Base-by-base conservation (phyloP, 2,797 vertebrate species). In the Micrastur ruficollis region DNA sequence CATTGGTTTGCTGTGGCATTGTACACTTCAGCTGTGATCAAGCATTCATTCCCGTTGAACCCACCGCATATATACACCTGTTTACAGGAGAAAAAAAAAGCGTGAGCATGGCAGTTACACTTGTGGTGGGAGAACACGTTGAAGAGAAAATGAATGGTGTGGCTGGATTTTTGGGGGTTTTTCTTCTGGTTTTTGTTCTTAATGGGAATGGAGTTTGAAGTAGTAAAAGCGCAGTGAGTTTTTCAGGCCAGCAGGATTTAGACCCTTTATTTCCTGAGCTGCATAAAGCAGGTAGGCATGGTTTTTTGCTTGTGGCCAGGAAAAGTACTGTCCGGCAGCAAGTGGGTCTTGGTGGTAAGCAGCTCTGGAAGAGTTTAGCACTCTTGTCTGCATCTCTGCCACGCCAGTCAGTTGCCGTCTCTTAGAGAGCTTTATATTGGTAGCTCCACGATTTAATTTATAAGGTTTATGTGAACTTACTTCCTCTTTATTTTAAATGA, bases 1-100 rank as follows among this genome's bases (percentile, higher is more conserved):
- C 98, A 98, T 81, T 98, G 98, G n/a, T 97, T 97, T 10, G 97
- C 97, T 61, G 95, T 95, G 14, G 97, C 88, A 11, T 96, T 91
- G 22, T 98, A 98, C 29, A 92, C 94, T 84, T 98, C 98, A 5
- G 98, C 98, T 52, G 98, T 98, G 78, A 95, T 97, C 40, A 98
- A 95, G 95, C 97, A 98, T 40, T 98, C 98, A 1, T 97, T 97
- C 3, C 98, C 98, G 2, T 98, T 98, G 95, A 98, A 98, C 42
- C 98, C 98, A 40, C 98, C 98, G 14, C 98, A 98, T 63, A 98
- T 98, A 42, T 98, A 98, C 67, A 98, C 98, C 98, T 98, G 96
- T 53, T 53, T 12, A 76, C 73, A 87, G 83, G 90, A 89, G 67
- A 79, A 63, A 46, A 42, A 23, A 62, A 52, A 16, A n/a, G 14